Percentiles rank a stretch among this genome's conserved stretches.
Evolutionary conservation across 2,888 invertebrate species (phyloP).

Genomic region (Torymus auratus): DNA sequence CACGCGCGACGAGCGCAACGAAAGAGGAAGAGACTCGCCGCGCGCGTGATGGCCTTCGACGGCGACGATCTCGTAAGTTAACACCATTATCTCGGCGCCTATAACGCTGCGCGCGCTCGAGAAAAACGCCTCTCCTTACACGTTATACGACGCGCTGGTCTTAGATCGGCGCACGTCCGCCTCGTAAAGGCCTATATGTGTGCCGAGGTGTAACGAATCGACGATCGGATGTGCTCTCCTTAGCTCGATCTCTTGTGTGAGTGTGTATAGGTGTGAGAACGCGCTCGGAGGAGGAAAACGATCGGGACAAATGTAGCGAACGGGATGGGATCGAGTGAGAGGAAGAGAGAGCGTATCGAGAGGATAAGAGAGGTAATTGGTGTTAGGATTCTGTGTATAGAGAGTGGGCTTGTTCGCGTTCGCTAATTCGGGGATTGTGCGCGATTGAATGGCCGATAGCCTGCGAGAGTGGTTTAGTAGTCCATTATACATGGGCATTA

Average conservation of each 20-base stretch:
- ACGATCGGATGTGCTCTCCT: neutral
- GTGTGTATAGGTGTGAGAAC: too few species aligned
- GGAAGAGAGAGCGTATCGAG: neutral
- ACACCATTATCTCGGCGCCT: conserved; percentile 66
- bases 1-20: neutral
- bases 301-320: conserved; percentile 18
- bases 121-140: conserved; percentile 3
- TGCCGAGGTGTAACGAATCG: conserved; percentile 48
- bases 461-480: too few species aligned
- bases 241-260: conserved; percentile 1
- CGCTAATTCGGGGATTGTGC: conserved; percentile 27
- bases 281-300: neutral
- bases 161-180: conserved; percentile 7
- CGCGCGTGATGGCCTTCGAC: conserved; percentile 4
- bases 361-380: neutral
- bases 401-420: conserved; percentile 11
- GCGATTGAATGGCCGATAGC: neutral
- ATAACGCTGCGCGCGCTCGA: conserved; percentile 28
- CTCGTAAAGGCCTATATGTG: conserved; percentile 30
- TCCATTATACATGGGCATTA: too few species aligned
- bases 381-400: conserved; percentile 22
- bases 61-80: conserved; percentile 63
- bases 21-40: neutral
- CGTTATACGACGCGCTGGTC: neutral
- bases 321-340: neutral